These are phyloP conservation scores for Drosophila monieri DNA, from an alignment of 2,888 invertebrate species.

Conservation along the genomic window DNA sequence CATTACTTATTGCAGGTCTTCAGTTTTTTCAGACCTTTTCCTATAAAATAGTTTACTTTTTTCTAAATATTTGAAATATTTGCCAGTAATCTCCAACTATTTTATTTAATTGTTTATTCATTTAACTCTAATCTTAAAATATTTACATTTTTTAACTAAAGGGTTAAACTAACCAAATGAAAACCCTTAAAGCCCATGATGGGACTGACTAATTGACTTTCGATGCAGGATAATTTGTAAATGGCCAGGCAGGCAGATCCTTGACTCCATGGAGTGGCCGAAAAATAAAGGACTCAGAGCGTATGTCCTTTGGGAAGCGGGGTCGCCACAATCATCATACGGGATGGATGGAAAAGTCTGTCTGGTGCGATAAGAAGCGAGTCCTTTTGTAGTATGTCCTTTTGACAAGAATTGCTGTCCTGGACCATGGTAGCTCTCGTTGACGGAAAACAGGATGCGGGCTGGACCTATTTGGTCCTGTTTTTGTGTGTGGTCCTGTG, in stretches of 20 bases:
- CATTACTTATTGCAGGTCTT: no score
- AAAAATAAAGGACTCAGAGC: constrained; percentile 9
- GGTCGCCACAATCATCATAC: not conserved
- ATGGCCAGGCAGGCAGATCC: constrained; percentile 11
- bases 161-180: no score
- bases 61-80: no score
- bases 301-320: not conserved
- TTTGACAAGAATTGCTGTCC: constrained; percentile 3
- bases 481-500: constrained; percentile 1
- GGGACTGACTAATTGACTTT: constrained; percentile 24
- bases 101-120: no score
- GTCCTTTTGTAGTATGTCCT: constrained; percentile 2
- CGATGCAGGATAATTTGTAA: constrained; percentile 22
- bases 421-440: not conserved
- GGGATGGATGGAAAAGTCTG: constrained; percentile 7
- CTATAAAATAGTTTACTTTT: no score
- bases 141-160: no score
- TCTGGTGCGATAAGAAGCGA: constrained; percentile 6
- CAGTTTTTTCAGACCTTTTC: no score
- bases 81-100: no score
- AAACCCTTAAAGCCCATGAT: not conserved
- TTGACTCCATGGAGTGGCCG: not conserved
- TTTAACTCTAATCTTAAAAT: no score
- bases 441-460: constrained; percentile 2
- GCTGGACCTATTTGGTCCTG: not conserved